Evolutionary conservation across 2,797 vertebrate genomes (phyloP).

Genomic region (Xyrichtys novacula): DNA sequence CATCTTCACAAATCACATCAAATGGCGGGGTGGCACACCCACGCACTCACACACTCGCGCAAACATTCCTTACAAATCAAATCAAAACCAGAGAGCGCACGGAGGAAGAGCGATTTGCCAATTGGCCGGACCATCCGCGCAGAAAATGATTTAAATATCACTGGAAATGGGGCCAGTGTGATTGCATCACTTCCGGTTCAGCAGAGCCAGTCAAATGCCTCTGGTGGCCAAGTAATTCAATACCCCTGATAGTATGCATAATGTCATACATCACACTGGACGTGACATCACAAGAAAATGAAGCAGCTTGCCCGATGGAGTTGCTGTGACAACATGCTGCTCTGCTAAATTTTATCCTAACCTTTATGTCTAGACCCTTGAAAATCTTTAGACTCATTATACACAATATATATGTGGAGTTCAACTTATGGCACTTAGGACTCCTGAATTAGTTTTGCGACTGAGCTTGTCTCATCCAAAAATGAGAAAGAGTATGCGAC

Average conservation of each 20-base stretch:
- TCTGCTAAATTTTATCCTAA: conserved; percentile 17
- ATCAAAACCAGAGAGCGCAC: conserved; percentile 61
- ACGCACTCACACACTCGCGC: conserved; percentile 54
- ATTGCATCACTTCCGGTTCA: conserved; percentile 82
- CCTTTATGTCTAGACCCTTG: conserved; percentile 10
- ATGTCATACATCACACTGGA: conserved; percentile 50
- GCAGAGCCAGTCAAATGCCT: conserved; percentile 70
- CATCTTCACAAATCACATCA: conserved; percentile 74
- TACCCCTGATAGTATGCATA: conserved; percentile 46
- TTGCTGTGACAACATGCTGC: not conserved
- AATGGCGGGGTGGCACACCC: conserved; percentile 55
- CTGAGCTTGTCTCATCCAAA: conserved; percentile 32
- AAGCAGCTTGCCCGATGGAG: not conserved
- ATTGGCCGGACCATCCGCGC: conserved; percentile 68
- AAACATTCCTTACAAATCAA: conserved; percentile 70
- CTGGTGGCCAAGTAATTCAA: conserved; percentile 74
- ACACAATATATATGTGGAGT: conserved; percentile 1
- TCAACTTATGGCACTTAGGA: not conserved
- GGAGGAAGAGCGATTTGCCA: conserved; percentile 61
- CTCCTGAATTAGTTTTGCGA: conserved; percentile 20
- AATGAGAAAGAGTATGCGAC: conserved; percentile 18
- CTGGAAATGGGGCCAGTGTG: conserved; percentile 75
- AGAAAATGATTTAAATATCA: conserved; percentile 83
- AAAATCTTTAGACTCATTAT: conserved; percentile 10
- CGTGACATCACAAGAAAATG: conserved; percentile 33